Conservation (phyloP, 2,888 invertebrate species). For the Mimumesa dahlbomi region DNA sequence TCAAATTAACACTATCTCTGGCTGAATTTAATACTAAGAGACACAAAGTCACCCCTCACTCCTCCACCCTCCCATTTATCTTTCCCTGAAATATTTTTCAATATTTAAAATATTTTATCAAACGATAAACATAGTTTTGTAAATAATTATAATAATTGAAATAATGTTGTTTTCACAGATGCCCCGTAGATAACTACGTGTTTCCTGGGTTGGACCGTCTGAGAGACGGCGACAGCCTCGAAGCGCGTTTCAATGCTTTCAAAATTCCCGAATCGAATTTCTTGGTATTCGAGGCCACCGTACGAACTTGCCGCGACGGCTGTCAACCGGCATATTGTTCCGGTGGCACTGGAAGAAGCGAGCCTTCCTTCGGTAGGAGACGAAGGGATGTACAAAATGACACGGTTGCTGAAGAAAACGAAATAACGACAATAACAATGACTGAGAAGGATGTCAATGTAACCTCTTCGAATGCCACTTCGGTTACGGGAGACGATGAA, state of each 20-base stretch:
- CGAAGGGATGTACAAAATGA: constrained; percentile 81
- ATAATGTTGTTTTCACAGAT: constrained; percentile 84
- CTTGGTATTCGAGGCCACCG: constrained; percentile 95
- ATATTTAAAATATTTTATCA: too few relatives aligned
- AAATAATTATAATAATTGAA: background rate
- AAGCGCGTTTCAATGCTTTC: constrained; percentile 95
- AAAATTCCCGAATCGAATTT: constrained; percentile 97
- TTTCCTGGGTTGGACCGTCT: constrained; percentile 94
- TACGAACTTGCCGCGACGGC: constrained; percentile 92
- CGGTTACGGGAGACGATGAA: constrained; percentile 56
- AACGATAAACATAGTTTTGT: too few relatives aligned
- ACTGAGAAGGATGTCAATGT: constrained; percentile 62
- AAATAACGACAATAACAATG: constrained; percentile 72
- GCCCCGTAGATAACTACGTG: constrained; percentile 94
- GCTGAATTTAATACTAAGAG: too few relatives aligned
- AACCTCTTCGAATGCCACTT: constrained; percentile 13
- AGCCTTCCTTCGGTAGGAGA: constrained; percentile 90
- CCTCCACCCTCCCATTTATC: too few relatives aligned
- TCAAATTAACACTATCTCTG: too few relatives aligned
- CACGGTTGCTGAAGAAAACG: constrained; percentile 56
- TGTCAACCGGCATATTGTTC: constrained; percentile 94
- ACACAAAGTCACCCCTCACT: too few relatives aligned
- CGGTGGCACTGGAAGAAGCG: constrained; percentile 89
- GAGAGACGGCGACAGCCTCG: constrained; percentile 91
- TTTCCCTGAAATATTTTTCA: too few relatives aligned